A percentile compares a stretch with the other conserved stretches of the same genome.
Conservation (phyloP, 2,797 vertebrate species). For the Prionace glauca region DNA sequence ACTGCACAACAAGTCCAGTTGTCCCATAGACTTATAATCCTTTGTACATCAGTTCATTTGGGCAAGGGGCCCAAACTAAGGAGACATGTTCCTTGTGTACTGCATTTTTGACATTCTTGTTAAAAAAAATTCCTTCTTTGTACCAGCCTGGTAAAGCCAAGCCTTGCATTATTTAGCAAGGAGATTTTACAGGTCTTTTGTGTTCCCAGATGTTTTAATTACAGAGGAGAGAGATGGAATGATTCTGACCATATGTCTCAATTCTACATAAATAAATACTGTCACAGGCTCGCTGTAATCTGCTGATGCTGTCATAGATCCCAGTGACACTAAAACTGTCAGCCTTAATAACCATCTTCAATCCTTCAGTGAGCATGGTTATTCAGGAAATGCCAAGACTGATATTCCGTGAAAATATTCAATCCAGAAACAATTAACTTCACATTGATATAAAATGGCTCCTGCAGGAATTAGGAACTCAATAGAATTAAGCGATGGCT, state of each 20-base stretch:
- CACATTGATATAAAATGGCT: constrained; percentile 47
- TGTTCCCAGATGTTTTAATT: constrained; percentile 92
- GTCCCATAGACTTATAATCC: background rate
- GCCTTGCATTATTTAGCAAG: constrained; percentile 54
- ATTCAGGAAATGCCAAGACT: constrained; percentile 74
- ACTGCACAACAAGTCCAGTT: background rate
- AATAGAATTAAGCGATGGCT: constrained; percentile 34
- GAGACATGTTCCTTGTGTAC: background rate
- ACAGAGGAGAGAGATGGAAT: constrained; percentile 81
- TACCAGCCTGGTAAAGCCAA: background rate
- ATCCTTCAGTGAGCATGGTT: constrained; percentile 82
- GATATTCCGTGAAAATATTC: constrained; percentile 85
- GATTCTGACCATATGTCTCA: constrained; percentile 87
- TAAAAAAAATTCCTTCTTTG: background rate
- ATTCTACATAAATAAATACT: constrained; percentile 63
- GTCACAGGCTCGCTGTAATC: constrained; percentile 53
- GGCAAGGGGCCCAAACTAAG: background rate
- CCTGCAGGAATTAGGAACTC: constrained; percentile 48
- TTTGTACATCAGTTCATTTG: background rate
- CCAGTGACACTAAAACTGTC: constrained; percentile 75
- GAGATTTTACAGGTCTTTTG: constrained; percentile 52
- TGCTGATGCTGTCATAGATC: constrained; percentile 56
- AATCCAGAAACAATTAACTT: constrained; percentile 85
- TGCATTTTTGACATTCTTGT: background rate
- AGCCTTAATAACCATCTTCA: constrained; percentile 82